phyloP scores from a whole-genome alignment of 1,140 invertebrate genomes.

The Calephelis virginiensis region DNA sequence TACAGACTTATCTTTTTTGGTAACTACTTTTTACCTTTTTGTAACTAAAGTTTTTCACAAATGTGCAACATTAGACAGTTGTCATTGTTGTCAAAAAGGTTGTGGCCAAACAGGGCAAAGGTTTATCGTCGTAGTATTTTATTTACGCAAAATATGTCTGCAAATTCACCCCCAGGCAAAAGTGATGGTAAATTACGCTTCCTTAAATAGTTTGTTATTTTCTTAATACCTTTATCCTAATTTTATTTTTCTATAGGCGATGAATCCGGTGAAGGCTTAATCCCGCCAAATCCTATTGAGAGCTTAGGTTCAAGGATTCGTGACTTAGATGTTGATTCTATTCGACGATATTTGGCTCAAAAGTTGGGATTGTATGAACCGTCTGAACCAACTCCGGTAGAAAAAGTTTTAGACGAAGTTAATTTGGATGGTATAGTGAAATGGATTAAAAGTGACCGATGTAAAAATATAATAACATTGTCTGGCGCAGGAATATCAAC shows the following conservation, averaged over 20 bases:
- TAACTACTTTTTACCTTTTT: too few relatives aligned
- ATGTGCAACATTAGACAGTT: conserved; percentile 54
- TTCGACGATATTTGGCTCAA: conserved; percentile 66
- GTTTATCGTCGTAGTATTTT: conserved; percentile 59
- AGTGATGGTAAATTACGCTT: conserved; percentile 55
- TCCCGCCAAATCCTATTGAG: conserved; percentile 63
- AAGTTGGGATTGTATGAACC: conserved; percentile 71
- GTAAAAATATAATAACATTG: conserved; percentile 94
- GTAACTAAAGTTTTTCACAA: conserved; percentile 35
- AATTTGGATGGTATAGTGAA: conserved; percentile 69
- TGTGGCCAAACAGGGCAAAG: conserved; percentile 60
- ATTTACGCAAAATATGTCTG: conserved; percentile 64
- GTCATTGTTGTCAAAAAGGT: conserved; percentile 71
- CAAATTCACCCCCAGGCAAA: conserved; percentile 64
- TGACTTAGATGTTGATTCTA: conserved; percentile 68
- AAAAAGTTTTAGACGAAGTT: conserved; percentile 71
- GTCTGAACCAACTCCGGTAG: conserved; percentile 41
- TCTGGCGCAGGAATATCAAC: conserved; percentile 97
- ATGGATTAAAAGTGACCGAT: conserved; percentile 82
- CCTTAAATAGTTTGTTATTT: conserved; percentile 8
- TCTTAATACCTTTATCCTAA: conserved; percentile 8
- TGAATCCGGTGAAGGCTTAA: conserved; percentile 38
- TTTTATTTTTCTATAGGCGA: conserved; percentile 34
- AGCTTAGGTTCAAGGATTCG: conserved; percentile 51
- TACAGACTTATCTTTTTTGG: too few relatives aligned